Conservation (phyloP, 2,113 vertebrate species). For the Antigone vipio region DNA sequence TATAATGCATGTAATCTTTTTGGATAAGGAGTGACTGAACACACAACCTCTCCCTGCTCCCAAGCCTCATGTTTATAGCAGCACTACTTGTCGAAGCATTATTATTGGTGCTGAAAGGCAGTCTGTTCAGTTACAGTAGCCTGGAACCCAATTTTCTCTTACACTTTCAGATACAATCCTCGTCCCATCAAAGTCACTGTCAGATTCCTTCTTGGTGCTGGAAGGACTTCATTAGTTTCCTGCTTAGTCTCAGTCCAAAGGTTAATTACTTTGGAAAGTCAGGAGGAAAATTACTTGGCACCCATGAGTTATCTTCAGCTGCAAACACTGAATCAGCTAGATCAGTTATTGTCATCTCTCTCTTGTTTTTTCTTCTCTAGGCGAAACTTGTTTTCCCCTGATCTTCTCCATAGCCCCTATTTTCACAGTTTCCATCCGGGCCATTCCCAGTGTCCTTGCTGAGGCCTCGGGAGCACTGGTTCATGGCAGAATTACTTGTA, state of each 20-base stretch:
- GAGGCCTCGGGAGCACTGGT: background rate
- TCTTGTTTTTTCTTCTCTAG: background rate
- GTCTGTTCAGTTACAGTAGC: background rate
- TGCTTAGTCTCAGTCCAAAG: slow-evolving; percentile 20
- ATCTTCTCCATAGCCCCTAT: background rate
- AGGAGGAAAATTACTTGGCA: slow-evolving; percentile 6
- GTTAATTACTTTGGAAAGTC: slow-evolving; percentile 50
- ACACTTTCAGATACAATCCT: background rate
- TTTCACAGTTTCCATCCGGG: background rate
- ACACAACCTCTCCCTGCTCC: background rate
- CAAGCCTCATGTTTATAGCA: background rate
- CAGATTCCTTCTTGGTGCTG: background rate
- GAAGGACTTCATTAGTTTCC: slow-evolving; percentile 18
- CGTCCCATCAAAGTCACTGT: background rate
- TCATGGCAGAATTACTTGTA: background rate
- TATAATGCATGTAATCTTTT: background rate
- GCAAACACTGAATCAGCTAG: background rate
- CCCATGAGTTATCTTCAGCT: background rate
- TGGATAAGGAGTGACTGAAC: background rate
- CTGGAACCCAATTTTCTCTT: background rate
- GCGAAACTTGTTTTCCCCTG: background rate
- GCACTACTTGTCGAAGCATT: background rate
- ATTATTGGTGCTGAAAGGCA: background rate
- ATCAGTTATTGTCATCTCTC: background rate
- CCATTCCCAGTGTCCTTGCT: background rate